Base-by-base conservation (phyloP, 1,140 invertebrate genomes). In the Penaeus japonicus region DNA sequence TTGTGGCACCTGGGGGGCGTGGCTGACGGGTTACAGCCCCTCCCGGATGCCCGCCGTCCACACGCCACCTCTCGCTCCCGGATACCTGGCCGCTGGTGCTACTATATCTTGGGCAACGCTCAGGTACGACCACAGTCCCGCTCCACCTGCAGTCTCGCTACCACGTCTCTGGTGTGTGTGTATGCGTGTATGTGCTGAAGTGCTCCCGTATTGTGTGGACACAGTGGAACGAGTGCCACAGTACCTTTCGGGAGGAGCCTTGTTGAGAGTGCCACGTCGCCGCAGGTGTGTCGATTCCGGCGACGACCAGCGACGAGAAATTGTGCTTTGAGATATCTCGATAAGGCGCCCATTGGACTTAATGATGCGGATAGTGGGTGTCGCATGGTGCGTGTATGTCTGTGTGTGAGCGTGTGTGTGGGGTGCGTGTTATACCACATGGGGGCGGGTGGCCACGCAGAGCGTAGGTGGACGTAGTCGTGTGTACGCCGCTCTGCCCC, bases 1-100 rank as follows among this genome's bases (percentile, higher is more conserved):
- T 84, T 84, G 83, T 84, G 82, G 47, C 32, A 59, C 62, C 62
- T 53, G 83, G 62, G 83, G 54, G 83, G 83, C 83, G 83, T 35
- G 83, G 83, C 47, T 27, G 65, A 70, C 39, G 30, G 83, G 59
- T 27, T 62, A 62, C 83, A 62, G 62, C 75, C 83, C 53, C 83
- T 84, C 83, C 83, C 83, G 83, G 83, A 84, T 84, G 62, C 83
- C 83, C 83, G 39, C 27, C n/a, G 47, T 27, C 47, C 47, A 47
- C 47, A 47, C 35, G 47, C 47, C 47, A 47, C 47, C 47, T 47
- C 47, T 47, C 32, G 81, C 81, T 83, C 81, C 81, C 81, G 81
- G 81, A 83, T 83, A 83, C 81, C 81, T 83, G 81, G 81, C 81
- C 57, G 81, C 47, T 32, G 55, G 55, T 70, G 62, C 35, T 75